Base-by-base conservation (phyloP, 2,113 vertebrate species). In the Parotia lawesii region DNA sequence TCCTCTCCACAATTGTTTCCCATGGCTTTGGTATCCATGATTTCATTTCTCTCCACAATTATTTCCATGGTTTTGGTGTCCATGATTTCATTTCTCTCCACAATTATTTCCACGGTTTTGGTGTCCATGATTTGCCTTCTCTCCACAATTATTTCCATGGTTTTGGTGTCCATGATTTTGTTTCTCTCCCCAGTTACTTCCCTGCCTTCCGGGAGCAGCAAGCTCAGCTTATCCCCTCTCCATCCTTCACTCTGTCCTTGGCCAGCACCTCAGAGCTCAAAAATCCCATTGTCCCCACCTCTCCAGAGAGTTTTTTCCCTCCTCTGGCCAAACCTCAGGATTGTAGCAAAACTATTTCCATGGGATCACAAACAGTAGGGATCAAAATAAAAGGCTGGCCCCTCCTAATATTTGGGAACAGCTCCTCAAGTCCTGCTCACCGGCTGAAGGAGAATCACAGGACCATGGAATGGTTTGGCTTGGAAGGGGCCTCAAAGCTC, bases 11-110 rank as follows among this genome's bases (percentile, higher is more conserved):
- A 24, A 24, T 31, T 25, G 1, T 16, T 29, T 7, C 12, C 23
- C 38, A 17, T 13, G 8, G 3, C 2, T 45, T 66, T 9, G 4
- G 2, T 66, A 21, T 44, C 54, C 17, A 7, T 8, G 5, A 14
- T 11, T 10, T 56, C 12, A 1, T 1, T 58, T 8, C 35, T 73
- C 35, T 54, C 48, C 0, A 1, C 17, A 19, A 3, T 7, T 31
- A 0, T 51, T 47, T n/a, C 10, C 28, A 25, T 21, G 7, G 4
- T 3, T 40, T 71, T 10, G 3, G 2, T 66, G 21, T 44, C 58
- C 16, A 6, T 8, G 5, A 15, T 14, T 9, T 60, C 1, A 11
- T 2, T 65, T 8, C 35, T 73, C 50, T 60, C 44, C 1, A 1
- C 19, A 21, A 2, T 8, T 31, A 1, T 54, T 51, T 40, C 14